A percentile compares a stretch with the other conserved stretches of the same genome.
These are phyloP conservation scores for Glaucopsyche alexis DNA, from an alignment of 2,888 invertebrate species.

Conservation along the genomic window DNA sequence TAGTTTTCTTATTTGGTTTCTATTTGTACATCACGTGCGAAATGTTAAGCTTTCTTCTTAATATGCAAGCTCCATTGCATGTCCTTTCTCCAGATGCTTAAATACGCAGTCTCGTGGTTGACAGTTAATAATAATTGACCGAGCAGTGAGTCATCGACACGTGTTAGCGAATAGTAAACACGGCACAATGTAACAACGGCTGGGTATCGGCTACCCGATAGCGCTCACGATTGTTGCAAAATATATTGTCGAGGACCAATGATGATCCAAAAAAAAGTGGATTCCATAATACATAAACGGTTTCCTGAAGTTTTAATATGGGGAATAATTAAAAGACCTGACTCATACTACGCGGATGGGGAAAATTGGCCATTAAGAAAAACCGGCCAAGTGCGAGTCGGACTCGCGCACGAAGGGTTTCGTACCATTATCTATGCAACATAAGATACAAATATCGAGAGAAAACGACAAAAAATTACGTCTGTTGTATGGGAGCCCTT, in stretches of 20 bases:
- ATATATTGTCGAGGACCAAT: neutral
- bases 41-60: neutral
- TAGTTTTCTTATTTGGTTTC: neutral
- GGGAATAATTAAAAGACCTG: too few relatives aligned
- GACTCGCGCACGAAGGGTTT: too few relatives aligned
- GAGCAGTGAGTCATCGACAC: constrained; percentile 1
- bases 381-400: too few relatives aligned
- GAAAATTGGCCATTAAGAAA: too few relatives aligned
- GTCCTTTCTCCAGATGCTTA: neutral
- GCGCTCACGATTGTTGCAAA: neutral
- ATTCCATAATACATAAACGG: too few relatives aligned
- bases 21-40: neutral
- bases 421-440: too few relatives aligned
- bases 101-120: neutral
- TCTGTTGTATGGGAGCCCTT: too few relatives aligned
- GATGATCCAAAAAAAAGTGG: too few relatives aligned
- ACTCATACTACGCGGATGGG: too few relatives aligned
- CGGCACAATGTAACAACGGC: neutral
- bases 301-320: too few relatives aligned
- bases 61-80: neutral
- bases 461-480: too few relatives aligned
- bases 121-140: constrained; percentile 1
- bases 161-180: neutral
- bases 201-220: neutral
- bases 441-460: too few relatives aligned